A percentile compares a stretch with the other conserved stretches of the same genome.
These are phyloP conservation scores for Rutilus rutilus DNA, from an alignment of 2,113 vertebrate genomes.

Conservation along the genomic window DNA sequence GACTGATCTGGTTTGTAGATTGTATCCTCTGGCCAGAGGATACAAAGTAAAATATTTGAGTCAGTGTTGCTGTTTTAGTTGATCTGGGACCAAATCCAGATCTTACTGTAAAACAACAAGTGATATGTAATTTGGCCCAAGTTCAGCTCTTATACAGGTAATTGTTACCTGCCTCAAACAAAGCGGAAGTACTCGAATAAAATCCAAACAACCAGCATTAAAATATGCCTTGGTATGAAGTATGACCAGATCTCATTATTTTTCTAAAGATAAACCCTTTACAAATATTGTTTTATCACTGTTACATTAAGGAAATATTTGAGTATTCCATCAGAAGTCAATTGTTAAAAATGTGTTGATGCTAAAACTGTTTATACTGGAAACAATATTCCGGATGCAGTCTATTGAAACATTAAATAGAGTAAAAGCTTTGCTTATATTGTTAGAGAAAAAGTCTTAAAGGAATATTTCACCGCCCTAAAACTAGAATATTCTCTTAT, in stretches of 20 bases:
- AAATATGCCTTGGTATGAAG: background rate
- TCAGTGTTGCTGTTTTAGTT: background rate
- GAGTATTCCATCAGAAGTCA: background rate
- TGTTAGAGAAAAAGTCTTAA: background rate
- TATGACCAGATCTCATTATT: background rate
- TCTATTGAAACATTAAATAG: background rate
- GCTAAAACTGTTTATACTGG: background rate
- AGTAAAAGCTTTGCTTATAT: background rate
- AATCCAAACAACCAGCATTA: background rate
- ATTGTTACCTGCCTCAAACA: background rate
- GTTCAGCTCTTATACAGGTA: background rate
- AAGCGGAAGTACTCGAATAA: background rate
- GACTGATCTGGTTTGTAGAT: background rate
- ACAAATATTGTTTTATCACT: background rate
- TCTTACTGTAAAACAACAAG: background rate
- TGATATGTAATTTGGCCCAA: background rate
- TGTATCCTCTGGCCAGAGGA: background rate
- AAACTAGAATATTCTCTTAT: background rate
- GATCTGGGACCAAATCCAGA: background rate
- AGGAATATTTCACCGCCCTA: background rate
- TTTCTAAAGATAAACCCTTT: conserved; percentile 14
- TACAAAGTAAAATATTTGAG: background rate
- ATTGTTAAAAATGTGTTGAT: background rate
- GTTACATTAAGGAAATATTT: background rate
- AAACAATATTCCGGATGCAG: background rate